A percentile compares a stretch with the other conserved stretches of the same genome.
Conservation (phyloP, 64 coral and sea anemone species). For the Anthopleura sola region DNA sequence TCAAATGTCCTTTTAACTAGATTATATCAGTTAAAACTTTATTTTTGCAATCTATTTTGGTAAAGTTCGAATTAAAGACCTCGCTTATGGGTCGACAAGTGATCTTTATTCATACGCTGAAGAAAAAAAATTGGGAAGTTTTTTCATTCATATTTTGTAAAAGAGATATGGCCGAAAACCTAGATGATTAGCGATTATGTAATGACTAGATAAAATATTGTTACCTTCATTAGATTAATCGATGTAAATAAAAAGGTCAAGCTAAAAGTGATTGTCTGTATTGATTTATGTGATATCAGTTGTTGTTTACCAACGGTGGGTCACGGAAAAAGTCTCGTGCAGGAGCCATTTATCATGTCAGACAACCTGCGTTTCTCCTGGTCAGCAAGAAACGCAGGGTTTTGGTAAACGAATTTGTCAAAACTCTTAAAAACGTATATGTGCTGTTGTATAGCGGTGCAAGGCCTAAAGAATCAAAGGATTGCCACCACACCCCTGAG, state of each 20-base stretch:
- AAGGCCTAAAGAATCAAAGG: too few species aligned
- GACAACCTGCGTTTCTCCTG: too few species aligned
- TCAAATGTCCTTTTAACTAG: conserved; percentile 13
- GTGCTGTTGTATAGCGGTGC: too few species aligned
- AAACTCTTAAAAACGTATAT: too few species aligned
- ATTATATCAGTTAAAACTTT: conserved; percentile 41
- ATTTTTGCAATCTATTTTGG: conserved; percentile 71
- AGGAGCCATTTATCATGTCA: too few species aligned
- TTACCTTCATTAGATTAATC: neutral
- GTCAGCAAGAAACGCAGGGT: too few species aligned
- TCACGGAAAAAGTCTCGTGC: too few species aligned
- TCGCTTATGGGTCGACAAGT: conserved; percentile 24
- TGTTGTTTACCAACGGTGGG: neutral
- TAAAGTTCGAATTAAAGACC: conserved; percentile 44
- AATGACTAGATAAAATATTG: conserved; percentile 10
- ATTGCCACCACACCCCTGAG: too few species aligned
- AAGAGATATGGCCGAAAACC: conserved; percentile 24
- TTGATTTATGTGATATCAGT: neutral
- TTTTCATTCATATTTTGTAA: conserved; percentile 66
- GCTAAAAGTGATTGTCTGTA: neutral
- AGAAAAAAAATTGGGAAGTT: neutral
- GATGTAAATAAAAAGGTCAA: conserved; percentile 26
- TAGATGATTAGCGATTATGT: neutral
- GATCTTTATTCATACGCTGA: conserved; percentile 40
- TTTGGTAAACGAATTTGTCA: too few species aligned